Conservation (phyloP, 2,888 invertebrate genomes). For the Margaritifera margaritifera region DNA sequence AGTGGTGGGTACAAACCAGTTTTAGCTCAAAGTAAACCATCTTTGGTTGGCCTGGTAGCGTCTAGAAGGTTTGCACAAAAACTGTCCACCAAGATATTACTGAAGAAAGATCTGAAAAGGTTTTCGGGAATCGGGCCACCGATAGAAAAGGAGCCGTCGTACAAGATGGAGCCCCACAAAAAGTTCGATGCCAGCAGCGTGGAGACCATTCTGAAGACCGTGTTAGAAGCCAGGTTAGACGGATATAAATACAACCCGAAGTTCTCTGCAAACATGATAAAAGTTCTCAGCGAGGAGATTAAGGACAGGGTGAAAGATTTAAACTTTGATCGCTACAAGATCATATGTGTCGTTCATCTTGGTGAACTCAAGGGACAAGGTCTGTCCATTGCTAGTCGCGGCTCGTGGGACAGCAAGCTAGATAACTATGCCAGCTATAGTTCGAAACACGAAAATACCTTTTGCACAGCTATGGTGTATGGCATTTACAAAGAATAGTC, state of each 20-base stretch:
- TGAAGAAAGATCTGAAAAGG: conserved; percentile 18
- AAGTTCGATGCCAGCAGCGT: conserved; percentile 43
- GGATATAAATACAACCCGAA: conserved; percentile 51
- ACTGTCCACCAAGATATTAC: conserved; percentile 32
- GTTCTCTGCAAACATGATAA: conserved; percentile 45
- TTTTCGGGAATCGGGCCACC: conserved; percentile 24
- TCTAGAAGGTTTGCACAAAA: conserved; percentile 52
- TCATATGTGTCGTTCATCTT: conserved; percentile 48
- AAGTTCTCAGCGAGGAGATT: conserved; percentile 54
- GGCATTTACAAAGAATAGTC: conserved; percentile 53
- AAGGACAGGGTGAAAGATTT: conserved; percentile 55
- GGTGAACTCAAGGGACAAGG: conserved; percentile 54
- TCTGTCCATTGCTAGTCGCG: conserved; percentile 42
- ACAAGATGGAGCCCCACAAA: conserved; percentile 54
- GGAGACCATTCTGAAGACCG: conserved; percentile 34
- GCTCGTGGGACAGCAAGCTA: conserved; percentile 51
- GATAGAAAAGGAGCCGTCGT: conserved; percentile 52
- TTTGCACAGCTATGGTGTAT: conserved; percentile 55
- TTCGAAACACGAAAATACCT: conserved; percentile 44
- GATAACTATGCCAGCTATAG: conserved; percentile 54
- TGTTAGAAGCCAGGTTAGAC: conserved; percentile 41
- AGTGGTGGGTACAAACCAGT: neutral
- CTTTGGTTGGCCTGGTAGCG: conserved; percentile 49
- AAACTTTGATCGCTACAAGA: conserved; percentile 59
- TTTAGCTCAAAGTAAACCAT: conserved; percentile 23